Evolutionary conservation across 2,888 invertebrate genomes (phyloP), one percentile per base, ranked within the genome.

Genomic region (Acleris cristana): DNA sequence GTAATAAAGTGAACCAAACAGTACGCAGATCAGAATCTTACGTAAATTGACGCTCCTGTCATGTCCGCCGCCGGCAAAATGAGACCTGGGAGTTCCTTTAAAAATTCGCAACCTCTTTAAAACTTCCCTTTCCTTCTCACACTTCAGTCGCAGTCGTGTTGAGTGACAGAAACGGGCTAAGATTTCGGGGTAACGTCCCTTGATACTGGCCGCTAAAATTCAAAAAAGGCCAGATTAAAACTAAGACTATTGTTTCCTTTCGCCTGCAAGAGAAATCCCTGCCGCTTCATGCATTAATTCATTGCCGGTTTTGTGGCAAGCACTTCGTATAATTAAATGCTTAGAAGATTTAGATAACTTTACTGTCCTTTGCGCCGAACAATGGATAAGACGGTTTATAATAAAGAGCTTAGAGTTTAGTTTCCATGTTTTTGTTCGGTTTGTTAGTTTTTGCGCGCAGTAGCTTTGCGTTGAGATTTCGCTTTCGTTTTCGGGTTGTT

Each of bases 201-300:
- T 21, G 10, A 34, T 21, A 45, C 57, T 19, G 57, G 40, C 34
- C 57, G n/a, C n/a, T 40, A 12, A 77, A 34, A 78, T 81, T 75
- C 75, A 79, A 79, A 77, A 74, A 68, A 80, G 76, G 76, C 80
- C 79, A 84, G 89, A 89, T 90, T 90, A 89, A 90, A 89, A 86
- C 87, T 87, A 87, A 89, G 83, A 88, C 91, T 89, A 91, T 92
- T 92, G 92, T 92, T 92, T 89, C 90, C 85, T 89, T 87, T 89
- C 71, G 76, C 69, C 82, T 79, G 83, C 76, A 85, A 76, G 78
- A 83, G 88, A 88, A 88, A 83, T 89, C 86, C 73, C 73, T 73
- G 79, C 76, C 79, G 82, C 81, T 86, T 90, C 91, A 92, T 92
- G 90, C 90, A 91, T 92, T 87, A 89, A 92, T 92, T 90, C 90